Evolutionary conservation across 64 coral and sea anemone genomes (phyloP).

Genomic region (Pocillopora verrucosa): DNA sequence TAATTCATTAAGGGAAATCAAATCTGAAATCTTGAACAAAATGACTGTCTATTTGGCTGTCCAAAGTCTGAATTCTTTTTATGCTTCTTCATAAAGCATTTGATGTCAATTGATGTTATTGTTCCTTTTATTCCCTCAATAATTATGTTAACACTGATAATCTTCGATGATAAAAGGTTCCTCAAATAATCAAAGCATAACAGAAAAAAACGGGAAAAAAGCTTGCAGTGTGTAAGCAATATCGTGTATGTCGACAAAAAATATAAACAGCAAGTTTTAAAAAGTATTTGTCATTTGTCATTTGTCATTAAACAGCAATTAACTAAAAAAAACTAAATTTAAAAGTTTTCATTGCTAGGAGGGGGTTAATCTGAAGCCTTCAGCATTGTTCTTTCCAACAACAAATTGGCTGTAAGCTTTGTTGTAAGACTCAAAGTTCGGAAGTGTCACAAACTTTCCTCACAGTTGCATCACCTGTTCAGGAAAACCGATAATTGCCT

Average conservation of each 20-base stretch:
- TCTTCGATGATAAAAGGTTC: background rate
- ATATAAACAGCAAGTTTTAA: background rate
- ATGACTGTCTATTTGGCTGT: background rate
- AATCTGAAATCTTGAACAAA: background rate
- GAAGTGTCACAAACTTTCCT: background rate
- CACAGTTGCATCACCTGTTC: conserved; percentile 12
- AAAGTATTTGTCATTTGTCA: background rate
- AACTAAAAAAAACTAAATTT: background rate
- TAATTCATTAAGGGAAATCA: background rate
- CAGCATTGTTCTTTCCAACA: background rate
- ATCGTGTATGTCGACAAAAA: background rate
- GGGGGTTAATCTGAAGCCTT: conserved; percentile 8
- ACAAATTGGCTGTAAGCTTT: background rate
- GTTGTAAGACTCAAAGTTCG: background rate
- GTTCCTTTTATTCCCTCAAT: background rate
- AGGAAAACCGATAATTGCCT: background rate
- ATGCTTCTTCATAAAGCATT: background rate
- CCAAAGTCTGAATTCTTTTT: background rate
- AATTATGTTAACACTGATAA: background rate
- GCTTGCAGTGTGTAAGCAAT: background rate
- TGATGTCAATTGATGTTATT: background rate
- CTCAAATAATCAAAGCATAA: background rate
- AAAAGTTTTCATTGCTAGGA: conserved; percentile 6
- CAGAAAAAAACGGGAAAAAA: background rate
- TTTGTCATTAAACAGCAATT: conserved; percentile 14